Evolutionary conservation across 2,888 invertebrate species (phyloP).

Genomic region (Leptopilina myrica): DNA sequence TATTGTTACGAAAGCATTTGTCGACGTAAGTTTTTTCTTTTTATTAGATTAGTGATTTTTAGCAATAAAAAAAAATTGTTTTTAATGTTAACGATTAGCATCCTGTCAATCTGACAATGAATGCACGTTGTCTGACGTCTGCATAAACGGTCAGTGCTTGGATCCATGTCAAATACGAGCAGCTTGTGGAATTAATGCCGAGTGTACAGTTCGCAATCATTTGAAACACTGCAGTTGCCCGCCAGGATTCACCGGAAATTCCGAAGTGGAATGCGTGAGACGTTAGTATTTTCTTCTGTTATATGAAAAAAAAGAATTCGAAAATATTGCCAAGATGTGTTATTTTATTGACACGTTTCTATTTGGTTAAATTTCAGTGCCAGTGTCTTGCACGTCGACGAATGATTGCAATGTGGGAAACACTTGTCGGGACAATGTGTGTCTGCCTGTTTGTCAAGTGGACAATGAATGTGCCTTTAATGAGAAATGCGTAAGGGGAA

Average conservation of each 20-base stretch:
- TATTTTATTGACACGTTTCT: not conserved
- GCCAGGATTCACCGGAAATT: conserved; percentile 90
- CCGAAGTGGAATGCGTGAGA: conserved; percentile 90
- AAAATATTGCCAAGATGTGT: not conserved
- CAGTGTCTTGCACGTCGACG: conserved; percentile 84
- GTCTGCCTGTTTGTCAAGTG: conserved; percentile 85
- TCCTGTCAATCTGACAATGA: conserved; percentile 88
- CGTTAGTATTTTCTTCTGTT: conserved; percentile 78
- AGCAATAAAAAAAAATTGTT: no score
- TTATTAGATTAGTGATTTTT: not conserved
- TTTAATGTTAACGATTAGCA: conserved; percentile 75
- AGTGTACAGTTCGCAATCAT: conserved; percentile 85
- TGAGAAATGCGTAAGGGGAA: conserved; percentile 90
- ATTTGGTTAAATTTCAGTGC: conserved; percentile 79
- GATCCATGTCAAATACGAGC: conserved; percentile 85
- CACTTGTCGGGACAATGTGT: conserved; percentile 89
- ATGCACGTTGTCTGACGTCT: conserved; percentile 88
- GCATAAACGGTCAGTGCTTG: conserved; percentile 88
- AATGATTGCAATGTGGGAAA: conserved; percentile 85
- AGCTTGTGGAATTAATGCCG: conserved; percentile 90
- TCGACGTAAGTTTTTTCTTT: conserved; percentile 82
- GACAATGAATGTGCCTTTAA: conserved; percentile 93
- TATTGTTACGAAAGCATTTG: conserved; percentile 90
- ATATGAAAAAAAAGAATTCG: no score
- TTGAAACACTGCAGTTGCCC: conserved; percentile 90